Conservation (phyloP, 2,888 invertebrate genomes). For the Cephus nigrinus region DNA sequence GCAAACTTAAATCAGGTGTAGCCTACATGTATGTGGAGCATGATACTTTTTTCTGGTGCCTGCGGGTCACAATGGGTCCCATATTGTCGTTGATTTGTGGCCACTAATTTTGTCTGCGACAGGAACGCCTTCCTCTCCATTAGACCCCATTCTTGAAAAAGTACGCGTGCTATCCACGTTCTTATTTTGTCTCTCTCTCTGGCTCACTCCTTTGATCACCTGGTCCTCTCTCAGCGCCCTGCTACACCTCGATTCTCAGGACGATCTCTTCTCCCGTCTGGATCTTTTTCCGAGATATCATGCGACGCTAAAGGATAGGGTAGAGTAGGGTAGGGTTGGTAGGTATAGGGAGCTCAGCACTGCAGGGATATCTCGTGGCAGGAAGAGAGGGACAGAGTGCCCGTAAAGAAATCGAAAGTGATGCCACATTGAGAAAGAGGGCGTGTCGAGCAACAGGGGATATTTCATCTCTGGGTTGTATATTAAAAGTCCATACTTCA, state of each 20-base stretch:
- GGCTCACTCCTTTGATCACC: background rate
- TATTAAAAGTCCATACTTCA: background rate
- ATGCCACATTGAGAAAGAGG: background rate
- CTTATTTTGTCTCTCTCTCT: background rate
- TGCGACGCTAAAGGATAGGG: constrained; percentile 9
- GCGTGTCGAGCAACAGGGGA: constrained; percentile 1
- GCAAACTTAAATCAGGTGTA: background rate
- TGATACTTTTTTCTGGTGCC: background rate
- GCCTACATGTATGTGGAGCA: background rate
- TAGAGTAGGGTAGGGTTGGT: background rate
- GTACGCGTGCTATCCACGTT: constrained; percentile 2
- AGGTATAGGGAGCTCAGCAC: background rate
- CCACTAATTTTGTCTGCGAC: constrained; percentile 57
- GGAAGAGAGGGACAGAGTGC: background rate
- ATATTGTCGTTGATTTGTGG: constrained; percentile 61
- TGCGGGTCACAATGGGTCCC: constrained; percentile 36
- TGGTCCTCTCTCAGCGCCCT: background rate
- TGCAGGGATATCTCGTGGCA: background rate
- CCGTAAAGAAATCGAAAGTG: constrained; percentile 12
- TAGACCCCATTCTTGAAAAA: constrained; percentile 55
- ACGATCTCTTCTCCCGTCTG: constrained; percentile 22
- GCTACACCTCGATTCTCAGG: constrained; percentile 30
- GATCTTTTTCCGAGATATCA: constrained; percentile 11
- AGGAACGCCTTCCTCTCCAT: constrained; percentile 51
- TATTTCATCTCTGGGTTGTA: background rate